These are phyloP conservation scores for Aurelia aurita DNA, from an alignment of 30 jellyfish, hydroid and myxozoan species.

Conservation along the genomic window DNA sequence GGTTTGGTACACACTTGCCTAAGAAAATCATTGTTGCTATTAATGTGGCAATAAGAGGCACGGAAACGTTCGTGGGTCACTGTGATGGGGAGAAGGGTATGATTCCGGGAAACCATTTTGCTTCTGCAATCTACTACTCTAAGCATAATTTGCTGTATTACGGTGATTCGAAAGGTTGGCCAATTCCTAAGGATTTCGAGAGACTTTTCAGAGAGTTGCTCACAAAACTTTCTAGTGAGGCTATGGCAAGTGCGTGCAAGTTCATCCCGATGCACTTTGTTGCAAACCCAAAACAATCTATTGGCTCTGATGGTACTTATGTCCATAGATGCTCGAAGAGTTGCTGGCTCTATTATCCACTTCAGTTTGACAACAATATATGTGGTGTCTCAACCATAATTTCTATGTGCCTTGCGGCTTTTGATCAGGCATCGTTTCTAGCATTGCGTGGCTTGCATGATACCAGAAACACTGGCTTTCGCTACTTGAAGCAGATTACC, in stretches of 20 bases:
- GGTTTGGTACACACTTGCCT: background rate
- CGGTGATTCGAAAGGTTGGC: slow-evolving; percentile 1
- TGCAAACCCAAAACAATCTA: no score
- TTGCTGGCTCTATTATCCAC: background rate
- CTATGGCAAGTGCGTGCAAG: no score
- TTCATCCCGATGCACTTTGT: no score
- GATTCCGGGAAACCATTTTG: background rate
- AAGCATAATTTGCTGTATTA: background rate
- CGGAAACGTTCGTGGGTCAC: background rate
- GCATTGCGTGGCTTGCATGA: background rate
- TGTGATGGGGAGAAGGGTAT: background rate
- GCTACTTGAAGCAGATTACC: background rate
- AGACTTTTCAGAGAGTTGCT: background rate
- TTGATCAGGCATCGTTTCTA: background rate
- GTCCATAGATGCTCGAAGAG: background rate
- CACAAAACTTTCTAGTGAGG: no score
- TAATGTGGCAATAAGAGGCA: background rate
- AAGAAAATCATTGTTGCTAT: background rate
- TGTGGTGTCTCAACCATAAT: background rate
- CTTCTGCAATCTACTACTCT: background rate
- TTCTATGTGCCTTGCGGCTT: background rate
- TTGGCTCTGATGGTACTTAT: no score
- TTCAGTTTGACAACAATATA: background rate
- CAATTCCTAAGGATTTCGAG: background rate
- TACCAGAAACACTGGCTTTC: background rate